Percentiles rank a stretch among this genome's conserved stretches.
Evolutionary conservation across 1,140 invertebrate genomes (phyloP).

Genomic region (Saxidomus purpurata): DNA sequence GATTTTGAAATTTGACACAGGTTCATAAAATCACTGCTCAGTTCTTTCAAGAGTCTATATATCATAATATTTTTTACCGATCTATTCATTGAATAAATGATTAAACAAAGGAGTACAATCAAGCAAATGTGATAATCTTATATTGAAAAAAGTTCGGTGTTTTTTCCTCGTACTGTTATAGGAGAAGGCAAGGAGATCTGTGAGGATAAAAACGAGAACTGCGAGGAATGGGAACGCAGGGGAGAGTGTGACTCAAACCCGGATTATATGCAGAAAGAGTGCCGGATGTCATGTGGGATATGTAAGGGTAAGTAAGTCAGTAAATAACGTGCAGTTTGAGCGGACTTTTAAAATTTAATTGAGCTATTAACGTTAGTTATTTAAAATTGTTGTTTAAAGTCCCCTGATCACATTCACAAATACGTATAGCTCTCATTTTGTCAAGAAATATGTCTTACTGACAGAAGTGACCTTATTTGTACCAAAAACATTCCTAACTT

Average conservation of each 20-base stretch:
- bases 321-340: not conserved
- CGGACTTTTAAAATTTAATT: not conserved
- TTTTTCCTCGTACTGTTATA: not conserved
- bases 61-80: not conserved
- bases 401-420: too few species aligned
- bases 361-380: too few species aligned
- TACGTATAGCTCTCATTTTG: too few species aligned
- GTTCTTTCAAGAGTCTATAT: too few species aligned
- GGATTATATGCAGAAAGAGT: slow-evolving; percentile 17
- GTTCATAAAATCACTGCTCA: too few species aligned
- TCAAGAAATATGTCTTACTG: too few species aligned
- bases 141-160: not conserved
- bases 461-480: too few species aligned
- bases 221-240: not conserved
- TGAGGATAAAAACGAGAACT: slow-evolving; percentile 14
- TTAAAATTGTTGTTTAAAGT: too few species aligned
- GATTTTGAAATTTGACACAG: not conserved
- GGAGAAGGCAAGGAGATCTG: slow-evolving; percentile 25
- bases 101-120: too few species aligned
- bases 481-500: too few species aligned
- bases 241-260: not conserved
- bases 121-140: too few species aligned
- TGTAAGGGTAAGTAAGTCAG: not conserved
- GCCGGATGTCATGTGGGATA: not conserved
- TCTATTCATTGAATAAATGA: not conserved